Evolutionary conservation across 1,140 invertebrate genomes (phyloP).

Genomic region (Lamellibrachia luymesi): DNA sequence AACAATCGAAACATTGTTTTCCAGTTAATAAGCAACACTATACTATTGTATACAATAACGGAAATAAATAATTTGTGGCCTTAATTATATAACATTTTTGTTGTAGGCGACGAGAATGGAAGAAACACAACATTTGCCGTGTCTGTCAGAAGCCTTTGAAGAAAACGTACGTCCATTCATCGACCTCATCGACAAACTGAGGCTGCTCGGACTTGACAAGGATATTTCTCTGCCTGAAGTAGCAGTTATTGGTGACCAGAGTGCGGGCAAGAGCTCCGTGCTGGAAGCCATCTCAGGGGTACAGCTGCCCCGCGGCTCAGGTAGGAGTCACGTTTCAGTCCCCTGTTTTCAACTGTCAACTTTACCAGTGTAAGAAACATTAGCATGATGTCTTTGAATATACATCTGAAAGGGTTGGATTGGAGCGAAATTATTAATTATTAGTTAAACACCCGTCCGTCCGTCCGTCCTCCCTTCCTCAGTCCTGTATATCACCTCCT

Average conservation of each 20-base stretch:
- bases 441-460: background rate
- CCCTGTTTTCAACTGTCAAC: background rate
- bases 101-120: background rate
- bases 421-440: background rate
- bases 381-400: background rate
- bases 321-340: background rate
- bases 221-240: slow-evolving; percentile 83
- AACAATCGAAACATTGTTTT: no score
- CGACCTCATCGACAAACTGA: background rate
- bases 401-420: background rate
- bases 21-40: no score
- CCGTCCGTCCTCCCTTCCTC: no score
- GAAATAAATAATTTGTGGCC: background rate
- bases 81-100: background rate
- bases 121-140: background rate
- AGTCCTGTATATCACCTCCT: no score
- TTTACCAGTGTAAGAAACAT: background rate
- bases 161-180: background rate
- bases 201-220: background rate
- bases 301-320: background rate
- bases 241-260: slow-evolving; percentile 98
- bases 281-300: slow-evolving; percentile 97
- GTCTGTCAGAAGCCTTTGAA: background rate
- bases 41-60: background rate
- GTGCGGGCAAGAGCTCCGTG: slow-evolving; percentile 97